phyloP scores from a whole-genome alignment of 2,113 vertebrate genomes.

The Piprites chloris region DNA sequence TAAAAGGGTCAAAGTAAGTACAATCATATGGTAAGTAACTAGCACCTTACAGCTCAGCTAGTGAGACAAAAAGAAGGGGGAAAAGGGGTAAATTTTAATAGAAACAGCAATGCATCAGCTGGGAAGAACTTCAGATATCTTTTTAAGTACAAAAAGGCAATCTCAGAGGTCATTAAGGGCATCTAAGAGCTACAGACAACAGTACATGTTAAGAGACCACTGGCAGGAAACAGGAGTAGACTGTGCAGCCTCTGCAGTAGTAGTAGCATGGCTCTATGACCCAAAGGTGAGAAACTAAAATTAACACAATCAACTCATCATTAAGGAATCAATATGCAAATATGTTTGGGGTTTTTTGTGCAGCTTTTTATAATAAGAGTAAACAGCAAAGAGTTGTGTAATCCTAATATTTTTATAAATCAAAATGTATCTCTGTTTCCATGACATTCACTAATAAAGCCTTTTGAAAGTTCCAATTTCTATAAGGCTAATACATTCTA shows the following conservation, averaged over 20 bases:
- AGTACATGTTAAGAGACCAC: neutral
- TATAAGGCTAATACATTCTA: constrained; percentile 1
- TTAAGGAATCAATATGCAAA: neutral
- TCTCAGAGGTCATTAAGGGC: neutral
- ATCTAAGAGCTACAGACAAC: neutral
- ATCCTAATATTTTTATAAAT: neutral
- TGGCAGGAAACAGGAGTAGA: neutral
- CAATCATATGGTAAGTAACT: neutral
- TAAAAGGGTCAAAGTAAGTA: neutral
- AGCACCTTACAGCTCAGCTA: neutral
- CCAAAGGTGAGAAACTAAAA: neutral
- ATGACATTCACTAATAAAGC: neutral
- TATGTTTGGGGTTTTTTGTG: neutral
- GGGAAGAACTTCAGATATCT: neutral
- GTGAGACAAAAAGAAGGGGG: neutral
- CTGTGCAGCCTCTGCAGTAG: neutral
- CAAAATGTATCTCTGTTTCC: neutral
- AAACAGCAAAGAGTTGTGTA: neutral
- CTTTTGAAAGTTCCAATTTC: constrained; percentile 6
- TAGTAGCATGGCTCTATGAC: neutral
- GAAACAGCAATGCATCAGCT: neutral
- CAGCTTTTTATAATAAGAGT: neutral
- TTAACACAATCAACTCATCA: neutral
- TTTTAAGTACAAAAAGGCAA: neutral
- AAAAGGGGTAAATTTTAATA: neutral